A percentile compares a stretch with the other conserved stretches of the same genome.
Evolutionary conservation across 2,888 invertebrate species (phyloP).

Genomic region (Galerucella nymphaeae): DNA sequence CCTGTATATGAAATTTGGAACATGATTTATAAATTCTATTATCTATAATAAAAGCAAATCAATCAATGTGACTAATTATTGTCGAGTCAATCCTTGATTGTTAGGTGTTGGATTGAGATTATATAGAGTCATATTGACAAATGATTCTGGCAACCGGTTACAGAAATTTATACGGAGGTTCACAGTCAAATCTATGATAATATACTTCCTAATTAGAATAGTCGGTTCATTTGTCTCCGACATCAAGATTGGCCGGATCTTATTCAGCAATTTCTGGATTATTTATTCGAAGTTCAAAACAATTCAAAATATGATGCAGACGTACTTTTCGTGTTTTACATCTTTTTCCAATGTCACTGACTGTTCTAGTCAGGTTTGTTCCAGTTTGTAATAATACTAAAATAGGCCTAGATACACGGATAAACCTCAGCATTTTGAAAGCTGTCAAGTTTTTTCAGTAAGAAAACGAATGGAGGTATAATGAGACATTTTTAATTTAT

Average conservation of each 20-base stretch:
- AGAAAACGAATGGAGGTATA: too few relatives aligned
- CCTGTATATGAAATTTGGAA: too few relatives aligned
- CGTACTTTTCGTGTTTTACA: too few relatives aligned
- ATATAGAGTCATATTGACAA: constrained; percentile 21
- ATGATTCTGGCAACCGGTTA: constrained; percentile 19
- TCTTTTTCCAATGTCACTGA: too few relatives aligned
- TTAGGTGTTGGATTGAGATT: background rate
- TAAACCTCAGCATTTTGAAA: too few relatives aligned
- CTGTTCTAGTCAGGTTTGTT: too few relatives aligned
- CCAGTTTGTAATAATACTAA: too few relatives aligned
- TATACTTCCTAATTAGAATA: constrained; percentile 28
- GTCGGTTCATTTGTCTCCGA: constrained; percentile 23
- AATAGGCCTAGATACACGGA: too few relatives aligned
- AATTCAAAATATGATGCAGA: too few relatives aligned
- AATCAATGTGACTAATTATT: background rate
- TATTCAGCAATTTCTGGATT: constrained; percentile 19
- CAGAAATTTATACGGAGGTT: constrained; percentile 23
- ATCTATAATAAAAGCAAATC: background rate
- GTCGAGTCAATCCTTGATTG: background rate
- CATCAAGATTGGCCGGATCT: constrained; percentile 22
- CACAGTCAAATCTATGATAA: constrained; percentile 21
- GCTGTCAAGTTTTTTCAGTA: too few relatives aligned
- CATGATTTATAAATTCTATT: too few relatives aligned
- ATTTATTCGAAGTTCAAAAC: background rate
- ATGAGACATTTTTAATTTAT: too few relatives aligned